Conservation (phyloP, 2,113 vertebrate genomes). For the Thermophis baileyi region DNA sequence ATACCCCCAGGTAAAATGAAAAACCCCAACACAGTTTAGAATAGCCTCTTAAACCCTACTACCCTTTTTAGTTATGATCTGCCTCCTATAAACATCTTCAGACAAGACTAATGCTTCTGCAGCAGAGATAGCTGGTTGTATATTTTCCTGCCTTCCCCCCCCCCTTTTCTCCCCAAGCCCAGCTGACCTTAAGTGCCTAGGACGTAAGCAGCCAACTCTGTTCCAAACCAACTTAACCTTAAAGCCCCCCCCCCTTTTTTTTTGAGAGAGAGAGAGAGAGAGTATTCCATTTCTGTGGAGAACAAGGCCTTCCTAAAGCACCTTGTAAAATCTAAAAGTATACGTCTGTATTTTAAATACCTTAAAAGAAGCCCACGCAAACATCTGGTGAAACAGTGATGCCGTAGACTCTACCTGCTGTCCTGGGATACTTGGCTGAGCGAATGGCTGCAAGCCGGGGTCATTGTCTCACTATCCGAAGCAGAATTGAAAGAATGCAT, state of each 20-base stretch:
- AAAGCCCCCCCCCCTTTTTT: not conserved
- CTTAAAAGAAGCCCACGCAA: not conserved
- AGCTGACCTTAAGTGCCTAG: not conserved
- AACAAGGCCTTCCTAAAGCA: not conserved
- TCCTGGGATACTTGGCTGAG: not conserved
- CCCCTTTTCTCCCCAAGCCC: not conserved
- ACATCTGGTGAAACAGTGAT: not conserved
- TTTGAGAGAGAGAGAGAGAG: not conserved
- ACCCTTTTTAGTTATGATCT: not conserved
- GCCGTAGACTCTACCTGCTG: not conserved
- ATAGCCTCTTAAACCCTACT: not conserved
- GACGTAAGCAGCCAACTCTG: not conserved
- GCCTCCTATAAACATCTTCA: not conserved
- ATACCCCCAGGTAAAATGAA: not conserved
- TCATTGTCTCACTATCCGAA: constrained; percentile 12
- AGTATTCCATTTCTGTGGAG: not conserved
- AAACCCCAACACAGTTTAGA: not conserved
- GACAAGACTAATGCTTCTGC: not conserved
- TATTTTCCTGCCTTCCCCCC: not conserved
- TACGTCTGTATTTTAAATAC: not conserved
- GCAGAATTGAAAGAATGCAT: not conserved
- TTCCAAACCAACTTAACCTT: not conserved
- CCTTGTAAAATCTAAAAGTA: not conserved
- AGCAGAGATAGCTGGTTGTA: not conserved
- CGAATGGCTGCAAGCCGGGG: not conserved